phyloP scores from a whole-genome alignment of 2,113 vertebrate species.

The Oryctolagus cuniculus region mOryCun1.1 NC_091436.1:166358501-166359000 shows the following conservation, averaged over 20 bases:
- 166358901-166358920: background rate
- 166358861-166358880: background rate
- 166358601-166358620: background rate
- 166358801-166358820: background rate
- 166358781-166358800: background rate
- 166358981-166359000: constrained; percentile 36
- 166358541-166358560: background rate
- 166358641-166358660: background rate
- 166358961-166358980: constrained; percentile 28
- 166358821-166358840: background rate
- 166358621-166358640: background rate
- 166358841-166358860: background rate
- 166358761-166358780: background rate
- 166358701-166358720: background rate
- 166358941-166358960: background rate
- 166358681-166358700: background rate
- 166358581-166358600: background rate
- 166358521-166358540: background rate
- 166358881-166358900: background rate
- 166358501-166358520: background rate
- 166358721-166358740: background rate
- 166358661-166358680: background rate
- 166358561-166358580: background rate
- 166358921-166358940: background rate
- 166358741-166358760: background rate